Conservation (phyloP, 2,888 invertebrate species). For the Mechanitis messenoides region DNA sequence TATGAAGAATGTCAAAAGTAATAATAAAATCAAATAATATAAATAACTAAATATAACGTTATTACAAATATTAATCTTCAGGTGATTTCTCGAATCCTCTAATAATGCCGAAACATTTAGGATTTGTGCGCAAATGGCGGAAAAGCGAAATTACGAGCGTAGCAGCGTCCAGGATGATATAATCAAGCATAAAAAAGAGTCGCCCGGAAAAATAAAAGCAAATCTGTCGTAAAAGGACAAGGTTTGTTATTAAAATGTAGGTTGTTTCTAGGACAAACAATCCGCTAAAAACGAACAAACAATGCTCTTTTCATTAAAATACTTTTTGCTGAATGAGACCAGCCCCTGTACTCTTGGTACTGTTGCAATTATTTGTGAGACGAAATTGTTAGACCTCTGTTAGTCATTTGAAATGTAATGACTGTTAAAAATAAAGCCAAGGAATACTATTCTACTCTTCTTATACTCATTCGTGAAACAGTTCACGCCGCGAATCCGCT, state of each 20-base stretch:
- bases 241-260: constrained; percentile 30
- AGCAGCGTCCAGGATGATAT: constrained; percentile 32
- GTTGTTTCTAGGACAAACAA: constrained; percentile 20
- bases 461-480: too few relatives aligned
- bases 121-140: constrained; percentile 21
- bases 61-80: constrained; percentile 16
- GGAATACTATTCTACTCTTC: too few relatives aligned
- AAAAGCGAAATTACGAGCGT: constrained; percentile 28
- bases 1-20: not conserved
- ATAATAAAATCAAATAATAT: constrained; percentile 4
- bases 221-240: constrained; percentile 30
- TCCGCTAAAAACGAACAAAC: constrained; percentile 13
- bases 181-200: constrained; percentile 31
- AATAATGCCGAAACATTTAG: constrained; percentile 23
- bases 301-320: constrained; percentile 20
- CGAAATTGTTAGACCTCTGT: too few relatives aligned
- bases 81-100: constrained; percentile 13
- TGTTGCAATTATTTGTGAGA: constrained; percentile 8
- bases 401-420: too few relatives aligned
- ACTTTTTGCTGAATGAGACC: constrained; percentile 15
- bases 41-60: constrained; percentile 4
- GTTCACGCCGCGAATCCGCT: too few relatives aligned
- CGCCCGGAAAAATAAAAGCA: constrained; percentile 27
- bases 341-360: constrained; percentile 5
- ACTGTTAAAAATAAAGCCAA: too few relatives aligned